Conservation (phyloP, 2,888 invertebrate species). For the Desoria tigrina region DNA sequence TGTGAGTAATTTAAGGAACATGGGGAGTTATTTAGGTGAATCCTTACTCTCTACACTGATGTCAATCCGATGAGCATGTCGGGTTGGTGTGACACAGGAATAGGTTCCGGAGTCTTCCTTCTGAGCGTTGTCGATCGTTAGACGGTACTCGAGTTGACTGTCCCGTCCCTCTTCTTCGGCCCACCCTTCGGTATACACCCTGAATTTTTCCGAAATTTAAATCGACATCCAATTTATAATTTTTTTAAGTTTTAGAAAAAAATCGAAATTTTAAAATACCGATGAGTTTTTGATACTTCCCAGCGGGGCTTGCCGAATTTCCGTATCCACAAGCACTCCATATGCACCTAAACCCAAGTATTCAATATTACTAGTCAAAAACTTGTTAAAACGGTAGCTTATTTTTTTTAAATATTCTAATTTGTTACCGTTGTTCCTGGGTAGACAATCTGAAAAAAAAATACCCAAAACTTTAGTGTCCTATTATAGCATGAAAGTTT, state of each 20-base stretch:
- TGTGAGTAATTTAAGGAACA: no score
- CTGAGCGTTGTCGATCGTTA: constrained; percentile 74
- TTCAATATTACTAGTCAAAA: no score
- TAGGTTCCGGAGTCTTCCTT: constrained; percentile 81
- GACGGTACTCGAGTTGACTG: constrained; percentile 70
- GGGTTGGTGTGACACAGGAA: constrained; percentile 80
- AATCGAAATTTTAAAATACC: constrained; percentile 6
- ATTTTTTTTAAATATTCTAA: no score
- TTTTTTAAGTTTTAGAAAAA: background rate
- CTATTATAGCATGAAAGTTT: no score
- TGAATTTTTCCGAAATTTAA: constrained; percentile 75
- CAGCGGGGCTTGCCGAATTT: constrained; percentile 75
- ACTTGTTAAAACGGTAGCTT: no score
- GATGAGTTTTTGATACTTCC: constrained; percentile 59
- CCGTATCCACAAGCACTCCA: constrained; percentile 86
- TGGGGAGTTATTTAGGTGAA: background rate
- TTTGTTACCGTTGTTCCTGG: constrained; percentile 71
- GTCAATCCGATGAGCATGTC: constrained; percentile 77
- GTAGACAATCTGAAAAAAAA: constrained; percentile 15
- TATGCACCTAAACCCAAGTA: no score
- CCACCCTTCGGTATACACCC: constrained; percentile 78
- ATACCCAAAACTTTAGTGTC: no score
- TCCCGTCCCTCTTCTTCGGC: constrained; percentile 76
- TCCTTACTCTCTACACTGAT: constrained; percentile 72
- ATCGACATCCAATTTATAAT: constrained; percentile 19